Base-by-base conservation (phyloP, 2,888 invertebrate species). In the Hetaerina titia region DNA sequence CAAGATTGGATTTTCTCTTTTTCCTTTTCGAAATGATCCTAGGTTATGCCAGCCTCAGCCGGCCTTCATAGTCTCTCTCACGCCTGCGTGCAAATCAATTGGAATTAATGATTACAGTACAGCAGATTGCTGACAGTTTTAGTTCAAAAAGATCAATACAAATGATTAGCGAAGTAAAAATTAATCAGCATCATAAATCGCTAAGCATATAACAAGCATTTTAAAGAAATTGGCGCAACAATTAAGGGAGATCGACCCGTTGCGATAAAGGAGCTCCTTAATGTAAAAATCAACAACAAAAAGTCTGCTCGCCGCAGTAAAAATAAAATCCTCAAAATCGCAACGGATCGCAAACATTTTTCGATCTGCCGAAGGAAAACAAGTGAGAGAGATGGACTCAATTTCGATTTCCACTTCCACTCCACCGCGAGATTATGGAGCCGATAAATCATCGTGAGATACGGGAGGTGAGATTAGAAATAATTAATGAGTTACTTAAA, bases 401-500 rank as follows among this genome's bases (percentile, higher is more conserved):
- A 15, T n/a, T 31, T 63, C 90, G 64, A 90, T 90, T 90, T 64
- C 25, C 63, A 11, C 45, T 45, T 13, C 25, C 81, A 31, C 22
- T 25, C 81, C 81, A 31, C 31, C 2, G 8, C 31, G 19, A 90
- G 90, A 90, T 90, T 45, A 19, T 2, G 81, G 45, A 19, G 45
- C 19, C 90, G 90, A 45, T 64, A 90, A 90, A 25, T 90, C 90
- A 19, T 64, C 45, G 31, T 19, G 31, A 45, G 64, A 90, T 64
- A 45, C 90, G 31, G 8, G 45, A 69, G 90, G 31, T 8, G 31
- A 90, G 90, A 90, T 90, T 69, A 58, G 31, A 64, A 90, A 90
- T 69, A 64, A 90, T 90, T 64, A 90, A 90, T 90, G 90, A 45
- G 90, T 45, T 45, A 45, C 90, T 90, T 45, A 90, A 90, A 90